Evolutionary conservation across 2,888 invertebrate genomes (phyloP).

Genomic region (Physocephala rufipes): DNA sequence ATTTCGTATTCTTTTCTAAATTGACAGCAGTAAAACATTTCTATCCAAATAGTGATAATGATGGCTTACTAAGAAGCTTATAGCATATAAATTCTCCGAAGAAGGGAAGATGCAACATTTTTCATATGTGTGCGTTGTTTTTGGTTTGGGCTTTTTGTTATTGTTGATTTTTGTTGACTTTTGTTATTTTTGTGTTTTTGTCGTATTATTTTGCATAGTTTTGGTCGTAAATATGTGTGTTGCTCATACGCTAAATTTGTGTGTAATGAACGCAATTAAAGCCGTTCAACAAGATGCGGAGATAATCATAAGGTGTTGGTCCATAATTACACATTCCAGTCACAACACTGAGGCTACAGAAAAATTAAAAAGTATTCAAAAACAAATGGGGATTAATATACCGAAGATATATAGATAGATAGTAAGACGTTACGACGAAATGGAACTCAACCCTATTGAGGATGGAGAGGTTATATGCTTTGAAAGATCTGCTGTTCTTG

Average conservation of each 20-base stretch:
- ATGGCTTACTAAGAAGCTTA: too few species aligned
- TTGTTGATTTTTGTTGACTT: too few species aligned
- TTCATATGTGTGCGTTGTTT: too few species aligned
- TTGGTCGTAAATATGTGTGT: conserved; percentile 34
- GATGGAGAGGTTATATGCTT: conserved; percentile 12
- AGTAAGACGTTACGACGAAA: conserved; percentile 8
- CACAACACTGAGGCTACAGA: conserved; percentile 6
- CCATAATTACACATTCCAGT: conserved; percentile 7
- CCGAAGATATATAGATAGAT: neutral
- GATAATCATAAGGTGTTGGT: neutral
- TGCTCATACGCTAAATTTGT: conserved; percentile 26
- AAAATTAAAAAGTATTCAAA: conserved; percentile 14
- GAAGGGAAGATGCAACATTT: too few species aligned
- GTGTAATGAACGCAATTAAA: conserved; percentile 21
- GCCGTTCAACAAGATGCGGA: neutral
- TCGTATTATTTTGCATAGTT: too few species aligned
- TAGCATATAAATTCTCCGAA: too few species aligned
- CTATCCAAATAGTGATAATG: too few species aligned
- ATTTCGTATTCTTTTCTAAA: too few species aligned
- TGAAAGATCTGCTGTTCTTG: conserved; percentile 8
- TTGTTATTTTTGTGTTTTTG: too few species aligned
- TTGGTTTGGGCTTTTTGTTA: too few species aligned
- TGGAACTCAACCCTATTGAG: conserved; percentile 15
- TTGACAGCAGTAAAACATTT: too few species aligned
- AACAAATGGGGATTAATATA: conserved; percentile 8